Base-by-base conservation (phyloP, 35 echinoderm and acorn worm species). In the Ptychodera flava region DNA sequence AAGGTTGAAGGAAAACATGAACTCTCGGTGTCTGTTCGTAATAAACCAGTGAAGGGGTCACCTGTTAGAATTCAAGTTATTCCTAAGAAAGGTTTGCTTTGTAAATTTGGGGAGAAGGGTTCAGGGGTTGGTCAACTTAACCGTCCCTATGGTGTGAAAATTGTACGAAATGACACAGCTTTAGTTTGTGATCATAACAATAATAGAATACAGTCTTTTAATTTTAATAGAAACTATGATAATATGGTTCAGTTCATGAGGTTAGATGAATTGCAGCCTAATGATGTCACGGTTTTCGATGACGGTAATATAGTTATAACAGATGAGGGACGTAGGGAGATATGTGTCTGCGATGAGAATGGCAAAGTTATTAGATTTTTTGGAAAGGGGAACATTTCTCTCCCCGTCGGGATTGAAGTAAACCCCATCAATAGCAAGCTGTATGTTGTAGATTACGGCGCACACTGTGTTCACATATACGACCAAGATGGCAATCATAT, bases 21-120 rank as follows among this genome's bases (percentile, higher is more conserved):
- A n/a, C n/a, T n/a, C n/a, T n/a, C n/a, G n/a, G n/a, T n/a, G n/a
- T n/a, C n/a, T n/a, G n/a, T n/a, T n/a, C n/a, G n/a, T n/a, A n/a
- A n/a, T n/a, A n/a, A n/a, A n/a, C n/a, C n/a, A n/a, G n/a, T n/a
- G 22, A 64, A 64, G n/a, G 6, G 45, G 6, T 64, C 45, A 64
- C 45, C 45, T 64, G 45, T 64, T 22, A 64, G 6, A 12, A 12
- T 64, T 22, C 6, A 22, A 64, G 45, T 64, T 64, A 64, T 64
- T 64, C 45, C 45, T 64, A 6, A 64, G 45, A 64, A 64, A 64
- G 45, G 45, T 6, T 99, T 88, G 53, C 89, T 99, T 16, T 94
- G 94, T 85, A 87, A 80, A 30, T 94, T 99, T 84, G 92, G 96
- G 15, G 88, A 88, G 30, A 94, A 92, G 92, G 96, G 96, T 0